Evolutionary conservation across 2,113 vertebrate species (phyloP).

Genomic region (Oreochromis niloticus): DNA sequence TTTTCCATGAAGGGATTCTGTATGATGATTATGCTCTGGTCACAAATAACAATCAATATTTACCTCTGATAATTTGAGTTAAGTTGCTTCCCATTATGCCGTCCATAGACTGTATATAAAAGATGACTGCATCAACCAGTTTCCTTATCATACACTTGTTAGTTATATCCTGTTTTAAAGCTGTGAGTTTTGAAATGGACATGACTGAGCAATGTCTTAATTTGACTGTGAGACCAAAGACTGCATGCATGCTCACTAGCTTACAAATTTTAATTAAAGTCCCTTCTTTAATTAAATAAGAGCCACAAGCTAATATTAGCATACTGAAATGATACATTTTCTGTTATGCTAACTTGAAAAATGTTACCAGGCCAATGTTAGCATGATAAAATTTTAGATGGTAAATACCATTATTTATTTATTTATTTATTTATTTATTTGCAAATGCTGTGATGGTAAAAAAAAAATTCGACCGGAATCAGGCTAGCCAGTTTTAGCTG

Average conservation of each 20-base stretch:
- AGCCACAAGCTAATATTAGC: neutral
- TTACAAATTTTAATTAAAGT: neutral
- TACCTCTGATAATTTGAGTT: neutral
- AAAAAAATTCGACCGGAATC: fast-evolving
- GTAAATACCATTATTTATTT: fast-evolving
- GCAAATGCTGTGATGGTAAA: neutral
- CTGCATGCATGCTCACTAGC: neutral
- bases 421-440: neutral
- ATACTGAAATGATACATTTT: neutral
- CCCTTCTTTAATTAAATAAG: neutral
- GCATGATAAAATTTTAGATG: neutral
- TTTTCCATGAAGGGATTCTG: neutral
- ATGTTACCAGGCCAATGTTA: neutral
- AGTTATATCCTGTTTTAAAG: neutral
- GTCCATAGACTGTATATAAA: neutral
- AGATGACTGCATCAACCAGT: neutral
- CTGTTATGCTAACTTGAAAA: neutral
- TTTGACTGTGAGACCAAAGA: neutral
- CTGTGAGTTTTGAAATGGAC: neutral
- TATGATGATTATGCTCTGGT: neutral
- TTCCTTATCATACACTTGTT: neutral
- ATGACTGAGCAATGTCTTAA: neutral
- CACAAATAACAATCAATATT: fast-evolving
- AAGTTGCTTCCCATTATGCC: neutral
- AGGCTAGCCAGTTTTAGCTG: neutral